These are phyloP conservation scores for Danio rerio DNA, from an alignment of 2,113 vertebrate species.

Conservation along the genomic window DNA sequence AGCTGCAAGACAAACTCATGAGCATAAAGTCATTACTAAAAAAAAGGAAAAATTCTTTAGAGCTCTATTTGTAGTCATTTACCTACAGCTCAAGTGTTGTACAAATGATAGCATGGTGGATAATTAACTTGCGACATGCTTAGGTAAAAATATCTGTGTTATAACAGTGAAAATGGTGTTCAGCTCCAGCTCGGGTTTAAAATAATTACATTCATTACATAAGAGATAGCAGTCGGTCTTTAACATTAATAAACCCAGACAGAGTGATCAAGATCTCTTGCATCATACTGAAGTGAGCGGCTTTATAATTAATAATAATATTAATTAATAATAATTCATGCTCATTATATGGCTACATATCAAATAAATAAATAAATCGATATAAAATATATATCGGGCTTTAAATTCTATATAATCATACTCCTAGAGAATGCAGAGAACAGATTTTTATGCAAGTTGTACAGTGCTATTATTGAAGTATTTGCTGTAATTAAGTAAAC, in stretches of 20 bases:
- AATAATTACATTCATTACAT: neutral
- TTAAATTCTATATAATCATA: neutral
- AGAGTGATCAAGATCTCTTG: neutral
- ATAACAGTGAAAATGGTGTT: neutral
- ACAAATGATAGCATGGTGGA: neutral
- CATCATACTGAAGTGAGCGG: neutral
- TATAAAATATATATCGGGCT: neutral
- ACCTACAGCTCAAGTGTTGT: neutral
- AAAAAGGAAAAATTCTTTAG: neutral
- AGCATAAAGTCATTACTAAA: neutral
- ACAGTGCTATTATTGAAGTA: neutral
- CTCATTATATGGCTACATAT: neutral
- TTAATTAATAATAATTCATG: too few species aligned
- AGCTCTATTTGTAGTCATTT: neutral
- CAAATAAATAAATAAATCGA: neutral
- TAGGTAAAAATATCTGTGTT: neutral
- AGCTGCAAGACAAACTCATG: neutral
- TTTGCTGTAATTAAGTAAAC: neutral
- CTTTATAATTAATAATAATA: constrained; percentile 2
- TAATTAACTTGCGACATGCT: neutral
- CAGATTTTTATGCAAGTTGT: neutral
- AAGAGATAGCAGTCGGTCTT: neutral
- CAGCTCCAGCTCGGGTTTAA: neutral
- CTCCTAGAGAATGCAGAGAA: neutral
- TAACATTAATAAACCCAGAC: neutral